Evolutionary conservation across 2,888 invertebrate species (phyloP).

Genomic region (Lasioglossum calceatum): DNA sequence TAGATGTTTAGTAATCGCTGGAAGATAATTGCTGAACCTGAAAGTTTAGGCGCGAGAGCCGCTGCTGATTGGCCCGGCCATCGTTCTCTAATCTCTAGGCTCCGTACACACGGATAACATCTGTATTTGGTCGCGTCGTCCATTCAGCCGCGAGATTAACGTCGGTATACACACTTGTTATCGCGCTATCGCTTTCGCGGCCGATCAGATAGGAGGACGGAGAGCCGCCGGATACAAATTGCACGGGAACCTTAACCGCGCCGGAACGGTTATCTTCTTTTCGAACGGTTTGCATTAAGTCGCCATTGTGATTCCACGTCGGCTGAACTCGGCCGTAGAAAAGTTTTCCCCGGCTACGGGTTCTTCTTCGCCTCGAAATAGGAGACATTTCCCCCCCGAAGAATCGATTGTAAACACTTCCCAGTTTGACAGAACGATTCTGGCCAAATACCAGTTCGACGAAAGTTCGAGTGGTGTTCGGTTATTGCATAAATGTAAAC

Average conservation of each 20-base stretch:
- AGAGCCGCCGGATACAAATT: conserved; percentile 52
- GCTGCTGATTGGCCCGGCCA: conserved; percentile 25
- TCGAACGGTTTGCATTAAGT: conserved; percentile 18
- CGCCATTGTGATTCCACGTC: conserved; percentile 22
- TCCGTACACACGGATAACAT: conserved; percentile 57
- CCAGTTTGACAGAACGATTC: conserved; percentile 9
- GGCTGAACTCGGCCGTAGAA: background rate
- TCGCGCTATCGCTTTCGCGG: conserved; percentile 50
- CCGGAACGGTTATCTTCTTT: conserved; percentile 28
- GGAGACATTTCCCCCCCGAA: background rate
- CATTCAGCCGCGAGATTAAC: conserved; percentile 62
- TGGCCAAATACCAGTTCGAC: background rate
- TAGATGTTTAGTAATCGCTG: too few species aligned
- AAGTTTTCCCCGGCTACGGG: background rate
- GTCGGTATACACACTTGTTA: conserved; percentile 59
- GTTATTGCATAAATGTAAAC: background rate
- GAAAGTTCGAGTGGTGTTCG: background rate
- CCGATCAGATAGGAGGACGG: conserved; percentile 53
- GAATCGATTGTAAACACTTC: conserved; percentile 20
- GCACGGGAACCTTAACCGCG: conserved; percentile 63
- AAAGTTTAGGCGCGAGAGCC: conserved; percentile 12
- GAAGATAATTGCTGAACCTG: background rate
- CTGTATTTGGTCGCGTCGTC: conserved; percentile 57
- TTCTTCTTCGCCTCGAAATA: background rate
- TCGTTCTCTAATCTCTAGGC: conserved; percentile 51